Evolutionary conservation across 2,113 vertebrate genomes (phyloP), one percentile per base, ranked within the genome.

Genomic region (Entosphenus tridentatus): DNA sequence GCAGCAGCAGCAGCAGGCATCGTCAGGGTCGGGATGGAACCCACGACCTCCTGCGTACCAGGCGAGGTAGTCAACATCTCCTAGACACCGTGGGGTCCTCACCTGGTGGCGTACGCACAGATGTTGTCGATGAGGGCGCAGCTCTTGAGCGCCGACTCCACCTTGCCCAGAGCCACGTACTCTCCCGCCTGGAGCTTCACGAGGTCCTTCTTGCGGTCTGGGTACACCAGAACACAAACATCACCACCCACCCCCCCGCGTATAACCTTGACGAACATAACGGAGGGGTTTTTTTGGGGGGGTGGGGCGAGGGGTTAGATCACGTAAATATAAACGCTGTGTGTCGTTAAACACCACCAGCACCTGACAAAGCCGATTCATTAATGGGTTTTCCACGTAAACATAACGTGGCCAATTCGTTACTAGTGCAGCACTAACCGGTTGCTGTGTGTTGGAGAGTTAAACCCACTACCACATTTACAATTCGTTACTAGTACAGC

Each of bases 101-200:
- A 65, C 59, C 59, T 65, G 59, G 14, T 65, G 59, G 59, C 59
- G 17, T 65, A 65, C 14, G 17, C 59, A 65, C 59, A 65, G 8
- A 65, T 65, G 17, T 65, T 65, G 59, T 65, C 59, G 59, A 65
- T 17, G 14, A 65, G 8, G 17, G 59, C 14, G 17, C 59, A 65
- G 14, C 14, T 65, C 17, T 65, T 65, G 59, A 65, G 59, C 8
- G 59, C 59, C 1, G 17, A 14, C 17, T 65, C 59, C 59, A 65
- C 59, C 59, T 65, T 65, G 14, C 59, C 59, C 59, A 65, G 17
- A n/a, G 59, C 59, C 59, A 65, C 59, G 17, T 65, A 65, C 59
- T 65, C 59, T 17, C 59, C 59, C 3, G 59, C 59, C 59, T 65
- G 59, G 14, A 65, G 8, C 59, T 65, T 65, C 59, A 65, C 59